These are phyloP conservation scores for Darevskia mixta DNA, from an alignment of 2,797 vertebrate genomes.

Conservation along the genomic window DNA sequence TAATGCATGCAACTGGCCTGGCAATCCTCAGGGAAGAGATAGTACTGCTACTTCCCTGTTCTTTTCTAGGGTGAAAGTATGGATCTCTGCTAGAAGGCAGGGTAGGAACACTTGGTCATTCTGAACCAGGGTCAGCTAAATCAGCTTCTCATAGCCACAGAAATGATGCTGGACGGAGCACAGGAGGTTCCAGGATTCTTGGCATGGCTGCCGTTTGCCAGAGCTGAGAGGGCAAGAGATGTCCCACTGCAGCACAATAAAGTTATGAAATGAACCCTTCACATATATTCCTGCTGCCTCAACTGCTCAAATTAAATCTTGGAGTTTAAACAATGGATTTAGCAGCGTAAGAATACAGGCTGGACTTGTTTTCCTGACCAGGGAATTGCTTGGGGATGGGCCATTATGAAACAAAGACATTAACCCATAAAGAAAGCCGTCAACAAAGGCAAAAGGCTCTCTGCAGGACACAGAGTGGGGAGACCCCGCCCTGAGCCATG, in stretches of 20 bases:
- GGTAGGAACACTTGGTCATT: not conserved
- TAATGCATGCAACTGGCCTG: not conserved
- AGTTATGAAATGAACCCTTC: not conserved
- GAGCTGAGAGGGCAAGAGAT: too few relatives aligned
- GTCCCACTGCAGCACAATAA: not conserved
- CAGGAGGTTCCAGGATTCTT: not conserved
- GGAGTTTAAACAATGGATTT: too few relatives aligned
- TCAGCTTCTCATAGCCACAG: not conserved
- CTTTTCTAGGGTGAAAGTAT: not conserved
- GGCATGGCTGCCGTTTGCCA: not conserved
- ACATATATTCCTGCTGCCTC: not conserved
- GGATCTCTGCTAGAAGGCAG: not conserved
- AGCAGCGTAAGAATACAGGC: too few relatives aligned
- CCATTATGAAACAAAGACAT: too few relatives aligned
- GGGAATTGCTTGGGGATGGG: too few relatives aligned
- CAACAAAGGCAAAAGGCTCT: too few relatives aligned
- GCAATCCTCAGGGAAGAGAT: not conserved
- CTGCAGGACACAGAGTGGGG: too few relatives aligned
- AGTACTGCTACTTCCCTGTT: not conserved
- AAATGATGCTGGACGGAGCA: not conserved
- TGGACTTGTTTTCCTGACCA: too few relatives aligned
- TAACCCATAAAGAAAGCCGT: too few relatives aligned
- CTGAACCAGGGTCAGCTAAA: not conserved
- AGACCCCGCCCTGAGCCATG: too few relatives aligned
- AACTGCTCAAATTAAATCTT: not conserved